A percentile compares a stretch with the other conserved stretches of the same genome.
These are phyloP conservation scores for Phoxinus dragarum DNA, from an alignment of 2,797 vertebrate species.

Conservation along the genomic window DNA sequence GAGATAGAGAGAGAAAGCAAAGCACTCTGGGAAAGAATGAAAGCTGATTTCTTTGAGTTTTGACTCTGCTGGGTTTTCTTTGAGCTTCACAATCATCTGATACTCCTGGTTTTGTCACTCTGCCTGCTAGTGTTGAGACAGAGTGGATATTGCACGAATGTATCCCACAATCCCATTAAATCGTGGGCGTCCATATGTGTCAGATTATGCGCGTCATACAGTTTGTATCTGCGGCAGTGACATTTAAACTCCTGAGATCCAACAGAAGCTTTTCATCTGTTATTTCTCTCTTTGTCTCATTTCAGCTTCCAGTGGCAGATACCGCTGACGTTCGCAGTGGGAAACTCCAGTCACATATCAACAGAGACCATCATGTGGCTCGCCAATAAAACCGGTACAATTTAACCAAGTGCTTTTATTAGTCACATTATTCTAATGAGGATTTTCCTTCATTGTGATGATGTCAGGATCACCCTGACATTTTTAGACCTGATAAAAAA, in stretches of 20 bases:
- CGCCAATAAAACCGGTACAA: conserved; percentile 93
- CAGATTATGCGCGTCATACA: not conserved
- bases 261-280: not conserved
- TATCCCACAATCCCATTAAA: conserved; percentile 4
- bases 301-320: conserved; percentile 95
- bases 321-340: conserved; percentile 91
- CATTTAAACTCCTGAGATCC: not conserved
- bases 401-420: not conserved
- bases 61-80: not conserved
- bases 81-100: not conserved
- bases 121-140: not conserved
- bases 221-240: not conserved
- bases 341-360: conserved; percentile 88
- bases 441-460: not conserved
- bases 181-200: not conserved
- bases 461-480: not conserved
- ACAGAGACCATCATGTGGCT: conserved; percentile 94
- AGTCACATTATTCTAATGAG: not conserved
- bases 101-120: conserved; percentile 22
- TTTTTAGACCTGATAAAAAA: not conserved
- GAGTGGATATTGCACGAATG: not conserved
- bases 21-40: conserved; percentile 22
- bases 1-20: not conserved
- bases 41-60: conserved; percentile 25
- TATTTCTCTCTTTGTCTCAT: conserved; percentile 72